Base-by-base conservation (phyloP, 1,140 invertebrate genomes). In the Mizuhopecten yessoensis region DNA sequence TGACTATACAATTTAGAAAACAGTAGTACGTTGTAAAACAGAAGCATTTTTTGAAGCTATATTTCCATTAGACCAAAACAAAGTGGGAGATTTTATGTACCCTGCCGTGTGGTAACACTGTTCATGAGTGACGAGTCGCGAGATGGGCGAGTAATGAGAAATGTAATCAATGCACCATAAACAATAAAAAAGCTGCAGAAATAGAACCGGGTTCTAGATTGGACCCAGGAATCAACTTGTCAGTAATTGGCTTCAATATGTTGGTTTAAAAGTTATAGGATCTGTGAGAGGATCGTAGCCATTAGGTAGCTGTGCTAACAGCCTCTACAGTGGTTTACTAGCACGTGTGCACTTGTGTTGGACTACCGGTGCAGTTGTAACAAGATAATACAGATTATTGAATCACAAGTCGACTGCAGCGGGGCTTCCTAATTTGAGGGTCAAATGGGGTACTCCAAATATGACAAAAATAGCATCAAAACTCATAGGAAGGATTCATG, bases 341-440 rank as follows among this genome's bases (percentile, higher is more conserved):
- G 57, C 57, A 75, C n/a, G n/a, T 29, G 57, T 75, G n/a, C 57
- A 75, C 57, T 75, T 75, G 57, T 75, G n/a, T 49, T 49, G 45
- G 45, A 49, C 45, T 49, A 49, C 45, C 57, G n/a, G 23, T 29
- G 57, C 57, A 75, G 57, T 75, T n/a, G 57, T 75, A 75, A 75
- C n/a, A 29, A 75, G 57, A 75, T 75, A 29, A 75, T 17, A 11
- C 23, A 29, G n/a, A 75, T 75, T 29, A 75, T 75, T 75, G 57
- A 75, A 75, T 75, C 57, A 75, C 57, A 75, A 49, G 45, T 49
- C 45, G 20, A 75, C 57, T 75, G n/a, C 57, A 29, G n/a, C 5
- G n/a, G n/a, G 57, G 57, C n/a, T 7, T 29, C n/a, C 57, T 75
- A 75, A 75, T 49, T 49, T 49, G 15, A 20, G 45, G 45, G 45